Evolutionary conservation across 2,113 vertebrate genomes (phyloP), one percentile per base, ranked within the genome.

Genomic region (Odontesthes bonariensis): DNA sequence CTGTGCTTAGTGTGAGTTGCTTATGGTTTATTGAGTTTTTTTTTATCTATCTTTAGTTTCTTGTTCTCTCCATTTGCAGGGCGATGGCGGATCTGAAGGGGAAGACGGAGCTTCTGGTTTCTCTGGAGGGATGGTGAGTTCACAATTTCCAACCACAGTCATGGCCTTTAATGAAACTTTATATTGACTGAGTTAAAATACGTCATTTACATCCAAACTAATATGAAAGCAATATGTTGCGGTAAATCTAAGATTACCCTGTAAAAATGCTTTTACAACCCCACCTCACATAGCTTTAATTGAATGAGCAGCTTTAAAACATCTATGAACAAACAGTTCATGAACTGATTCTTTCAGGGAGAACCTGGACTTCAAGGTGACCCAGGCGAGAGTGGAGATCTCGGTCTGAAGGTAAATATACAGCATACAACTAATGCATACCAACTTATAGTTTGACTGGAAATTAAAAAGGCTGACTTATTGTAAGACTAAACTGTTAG

Each of bases 61-160:
- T 44, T 89, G 75, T 67, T 75, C 68, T 73, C 53, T 84, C 2
- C 22, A 53, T 17, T 22, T 66, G 31, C 62, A 95, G 92, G 90
- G 93, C n/a, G 83, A 93, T 13, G 69, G 84, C 16, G 92, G 94
- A 12, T 27, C 46, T 32, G 88, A 85, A 83, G 93, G 93, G 52
- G 93, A 92, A 8, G 91, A 95, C 5, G 95, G 95, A 64, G 89
- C 74, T 22, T 95, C 93, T 63, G 94, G 92, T 55, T 95, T 89
- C 75, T 91, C 82, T 77, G 94, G 91, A 72, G 88, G 85, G 54
- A 85, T 83, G 79, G 92, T 94, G 83, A 93, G 91, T 72, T 44
- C 35, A 75, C 40, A 19, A 16, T 8, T 31, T 8, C 19, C 53
- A 22, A 54, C 19, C 35, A 8, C 57, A 22, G 3, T 42, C n/a